Evolutionary conservation across 2,113 vertebrate genomes (phyloP).

Genomic region (Urocolius indicus): DNA sequence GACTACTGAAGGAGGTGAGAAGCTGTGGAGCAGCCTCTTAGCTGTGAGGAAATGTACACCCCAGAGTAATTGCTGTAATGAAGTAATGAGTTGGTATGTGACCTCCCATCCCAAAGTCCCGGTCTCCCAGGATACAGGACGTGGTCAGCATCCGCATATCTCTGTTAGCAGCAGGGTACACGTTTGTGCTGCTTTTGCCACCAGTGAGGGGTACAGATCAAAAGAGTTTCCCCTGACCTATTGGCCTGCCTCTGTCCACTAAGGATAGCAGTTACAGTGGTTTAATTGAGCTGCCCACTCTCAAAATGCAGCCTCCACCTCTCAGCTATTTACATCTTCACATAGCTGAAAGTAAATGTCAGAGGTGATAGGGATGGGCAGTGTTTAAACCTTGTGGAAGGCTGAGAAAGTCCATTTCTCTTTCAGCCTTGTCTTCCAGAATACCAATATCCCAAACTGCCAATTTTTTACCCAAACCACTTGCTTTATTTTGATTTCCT

Average conservation of each 20-base stretch:
- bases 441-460: not conserved
- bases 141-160: accelerated
- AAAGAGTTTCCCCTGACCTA: not conserved
- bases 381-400: not conserved
- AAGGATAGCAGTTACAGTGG: accelerated
- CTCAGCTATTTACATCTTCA: not conserved
- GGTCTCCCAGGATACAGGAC: accelerated
- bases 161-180: not conserved
- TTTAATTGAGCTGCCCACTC: not conserved
- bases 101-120: not conserved
- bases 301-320: not conserved
- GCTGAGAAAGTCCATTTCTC: not conserved
- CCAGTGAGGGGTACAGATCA: not conserved
- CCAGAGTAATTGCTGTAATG: not conserved
- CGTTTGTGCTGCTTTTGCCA: not conserved
- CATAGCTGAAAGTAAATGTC: not conserved
- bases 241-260: not conserved
- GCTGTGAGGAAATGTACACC: not conserved
- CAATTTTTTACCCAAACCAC: not conserved
- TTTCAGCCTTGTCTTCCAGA: not conserved
- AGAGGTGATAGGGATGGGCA: not conserved
- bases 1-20: not conserved
- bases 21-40: not conserved
- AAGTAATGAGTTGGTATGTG: not conserved
- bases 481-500: not conserved